phyloP scores from a whole-genome alignment of 2,797 vertebrate species.

The Gallinago nigripennis region DNA sequence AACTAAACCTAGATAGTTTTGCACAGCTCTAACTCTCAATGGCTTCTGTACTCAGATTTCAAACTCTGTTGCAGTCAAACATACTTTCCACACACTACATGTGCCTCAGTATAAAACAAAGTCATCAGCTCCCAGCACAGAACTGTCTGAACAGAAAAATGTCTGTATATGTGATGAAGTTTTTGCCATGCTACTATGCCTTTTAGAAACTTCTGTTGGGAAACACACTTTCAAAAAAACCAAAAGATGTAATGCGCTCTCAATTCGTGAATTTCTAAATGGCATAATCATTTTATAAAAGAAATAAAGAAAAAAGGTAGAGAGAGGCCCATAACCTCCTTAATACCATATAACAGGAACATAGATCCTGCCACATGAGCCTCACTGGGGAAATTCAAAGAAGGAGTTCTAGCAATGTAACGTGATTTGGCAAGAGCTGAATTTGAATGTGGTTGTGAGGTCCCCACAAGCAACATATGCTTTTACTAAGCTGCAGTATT shows the following conservation, averaged over 20 bases:
- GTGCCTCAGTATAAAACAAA: constrained; percentile 6
- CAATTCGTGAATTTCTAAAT: not conserved
- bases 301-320: not conserved
- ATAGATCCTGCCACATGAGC: constrained; percentile 66
- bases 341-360: not conserved
- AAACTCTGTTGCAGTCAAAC: not conserved
- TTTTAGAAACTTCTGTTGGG: not conserved
- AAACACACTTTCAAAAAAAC: not conserved
- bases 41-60: constrained; percentile 9
- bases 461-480: constrained; percentile 79
- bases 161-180: not conserved
- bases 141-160: not conserved
- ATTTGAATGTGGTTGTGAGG: constrained; percentile 76
- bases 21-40: not conserved
- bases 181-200: not conserved
- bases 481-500: constrained; percentile 75
- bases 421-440: constrained; percentile 79
- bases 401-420: constrained; percentile 75
- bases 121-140: not conserved
- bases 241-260: not conserved
- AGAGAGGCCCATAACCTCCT: constrained; percentile 23
- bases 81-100: not conserved
- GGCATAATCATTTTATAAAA: constrained; percentile 8
- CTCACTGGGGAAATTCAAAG: constrained; percentile 78
- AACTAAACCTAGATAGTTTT: not conserved